Conservation (phyloP, 2,888 invertebrate genomes). For the Caenorhabditis sp. region DNA sequence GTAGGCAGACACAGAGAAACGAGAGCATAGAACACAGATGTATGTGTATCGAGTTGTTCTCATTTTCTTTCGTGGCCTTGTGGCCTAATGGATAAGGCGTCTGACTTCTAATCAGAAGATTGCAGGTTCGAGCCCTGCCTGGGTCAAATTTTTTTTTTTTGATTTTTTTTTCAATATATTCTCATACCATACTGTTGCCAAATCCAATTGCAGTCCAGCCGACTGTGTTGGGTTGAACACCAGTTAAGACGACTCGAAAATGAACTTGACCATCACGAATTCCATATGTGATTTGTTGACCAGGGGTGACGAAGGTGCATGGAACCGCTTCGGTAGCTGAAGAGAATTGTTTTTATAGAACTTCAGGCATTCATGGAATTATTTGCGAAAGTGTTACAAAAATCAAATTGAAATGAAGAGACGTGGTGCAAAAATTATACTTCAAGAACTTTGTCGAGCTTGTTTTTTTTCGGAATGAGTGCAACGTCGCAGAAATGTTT, state of each 20-base stretch:
- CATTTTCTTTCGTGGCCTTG: slow-evolving; percentile 46
- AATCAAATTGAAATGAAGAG: too few relatives aligned
- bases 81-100: slow-evolving; percentile 70
- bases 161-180: slow-evolving; percentile 4
- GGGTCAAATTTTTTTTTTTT: slow-evolving; percentile 47
- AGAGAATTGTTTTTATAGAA: not conserved
- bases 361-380: too few relatives aligned
- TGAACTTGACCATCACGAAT: slow-evolving; percentile 49
- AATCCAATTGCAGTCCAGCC: slow-evolving; percentile 66
- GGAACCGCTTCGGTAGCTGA: slow-evolving; percentile 27
- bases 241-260: slow-evolving; percentile 57
- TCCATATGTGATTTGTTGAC: slow-evolving; percentile 52
- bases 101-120: slow-evolving; percentile 70
- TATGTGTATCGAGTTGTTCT: not conserved
- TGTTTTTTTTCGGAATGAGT: too few relatives aligned
- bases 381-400: too few relatives aligned
- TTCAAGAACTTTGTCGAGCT: too few relatives aligned
- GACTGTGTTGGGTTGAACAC: slow-evolving; percentile 40
- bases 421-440: too few relatives aligned
- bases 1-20: not conserved
- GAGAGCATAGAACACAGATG: not conserved
- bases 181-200: slow-evolving; percentile 64
- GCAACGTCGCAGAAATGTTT: too few relatives aligned
- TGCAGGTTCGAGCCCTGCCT: slow-evolving; percentile 68
- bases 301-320: slow-evolving; percentile 44